Conservation (phyloP, 2,113 vertebrate species). For the Vireo altiloquus region DNA sequence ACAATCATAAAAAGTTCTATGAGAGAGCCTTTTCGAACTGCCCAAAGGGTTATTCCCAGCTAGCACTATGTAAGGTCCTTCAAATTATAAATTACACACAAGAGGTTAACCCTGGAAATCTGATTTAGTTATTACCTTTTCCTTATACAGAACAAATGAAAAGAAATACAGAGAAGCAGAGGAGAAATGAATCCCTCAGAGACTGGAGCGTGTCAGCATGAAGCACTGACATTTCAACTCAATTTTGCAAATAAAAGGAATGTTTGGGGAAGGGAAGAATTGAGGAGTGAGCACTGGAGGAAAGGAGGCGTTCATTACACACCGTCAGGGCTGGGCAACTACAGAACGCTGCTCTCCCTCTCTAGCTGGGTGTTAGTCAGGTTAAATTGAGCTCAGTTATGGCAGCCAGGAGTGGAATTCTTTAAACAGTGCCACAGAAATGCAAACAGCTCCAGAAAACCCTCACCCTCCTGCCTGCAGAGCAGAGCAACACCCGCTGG, state of each 20-base stretch:
- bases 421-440: neutral
- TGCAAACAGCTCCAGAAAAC: neutral
- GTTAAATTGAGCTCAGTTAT: neutral
- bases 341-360: neutral
- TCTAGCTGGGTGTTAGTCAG: neutral
- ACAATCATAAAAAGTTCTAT: neutral
- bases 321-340: neutral
- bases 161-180: neutral
- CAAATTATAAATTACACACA: slow-evolving; percentile 12
- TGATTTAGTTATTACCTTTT: slow-evolving; percentile 19
- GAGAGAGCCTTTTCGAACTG: neutral
- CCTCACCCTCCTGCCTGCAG: neutral
- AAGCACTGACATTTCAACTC: slow-evolving; percentile 34
- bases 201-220: neutral
- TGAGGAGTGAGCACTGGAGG: neutral
- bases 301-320: neutral
- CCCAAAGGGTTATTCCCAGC: neutral
- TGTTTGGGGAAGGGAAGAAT: slow-evolving; percentile 15
- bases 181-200: slow-evolving; percentile 28
- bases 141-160: slow-evolving; percentile 1
- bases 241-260: slow-evolving; percentile 42
- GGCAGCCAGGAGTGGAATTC: neutral
- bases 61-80: neutral
- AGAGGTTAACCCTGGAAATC: slow-evolving; percentile 36
- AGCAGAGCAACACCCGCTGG: fast-evolving